Base-by-base conservation (phyloP, 1,140 invertebrate species). In the Eufriesea mexicana region DNA sequence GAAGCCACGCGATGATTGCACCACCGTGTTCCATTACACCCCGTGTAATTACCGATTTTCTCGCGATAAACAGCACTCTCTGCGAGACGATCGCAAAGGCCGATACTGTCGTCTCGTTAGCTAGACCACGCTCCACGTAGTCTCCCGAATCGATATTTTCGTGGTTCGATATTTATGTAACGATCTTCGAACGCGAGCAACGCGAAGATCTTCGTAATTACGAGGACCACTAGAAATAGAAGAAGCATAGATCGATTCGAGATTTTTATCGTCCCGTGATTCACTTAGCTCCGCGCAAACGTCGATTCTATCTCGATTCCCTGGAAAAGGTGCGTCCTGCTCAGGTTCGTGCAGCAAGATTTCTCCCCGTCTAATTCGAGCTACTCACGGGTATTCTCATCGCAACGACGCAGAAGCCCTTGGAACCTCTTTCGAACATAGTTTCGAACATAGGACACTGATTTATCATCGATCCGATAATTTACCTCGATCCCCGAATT, bases 291-390 rank as follows among this genome's bases (percentile, higher is more conserved):
- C 42, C 25, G 49, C 7, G 59, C 35, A 59, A 62, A 61, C 25
- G 16, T 35, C 10, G 49, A 66, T 66, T 28, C 14, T 54, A 77
- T 35, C 35, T 35, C 35, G 35, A 66, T 77, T 67, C 28, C 23
- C 54, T 14, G 28, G 49, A 18, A 54, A 54, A 10, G 49, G 6
- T 28, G 18, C 66, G 14, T 28, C 20, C 28, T 23, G 51, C 35
- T 35, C 49, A n/a, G n/a, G n/a, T 25, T 18, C 9, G 49, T 18
- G 25, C 5, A 47, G 28, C 42, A 35, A 45, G 75, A 77, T 4
- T 67, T 64, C 75, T 42, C 16, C 62, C 20, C 61, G 9, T 64
- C 64, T 28, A 66, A 76, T 47, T 66, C 61, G 12, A 42, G 28
- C 51, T 42, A 76, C 61, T 54, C 23, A 9, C 12, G 51, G 14